These are phyloP conservation scores for Neomorphus geoffroyi DNA, from an alignment of 2,797 vertebrate genomes.

Conservation along the genomic window DNA sequence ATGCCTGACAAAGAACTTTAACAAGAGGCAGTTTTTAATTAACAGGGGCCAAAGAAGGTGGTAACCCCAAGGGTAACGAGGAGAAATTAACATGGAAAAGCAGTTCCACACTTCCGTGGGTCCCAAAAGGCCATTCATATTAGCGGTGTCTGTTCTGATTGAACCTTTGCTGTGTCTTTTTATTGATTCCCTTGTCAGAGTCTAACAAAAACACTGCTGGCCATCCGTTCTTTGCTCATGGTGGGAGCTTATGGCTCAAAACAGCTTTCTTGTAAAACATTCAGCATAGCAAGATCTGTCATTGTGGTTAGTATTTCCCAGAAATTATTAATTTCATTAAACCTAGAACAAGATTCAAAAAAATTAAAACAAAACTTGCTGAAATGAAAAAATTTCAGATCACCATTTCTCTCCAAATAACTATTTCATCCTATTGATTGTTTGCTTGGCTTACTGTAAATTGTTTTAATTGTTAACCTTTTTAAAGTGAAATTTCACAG, in stretches of 20 bases:
- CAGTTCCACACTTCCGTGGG: conserved; percentile 67
- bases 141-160: conserved; percentile 80
- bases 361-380: background rate
- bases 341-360: conserved; percentile 14
- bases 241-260: conserved; percentile 52
- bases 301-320: conserved; percentile 45
- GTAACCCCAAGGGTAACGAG: conserved; percentile 68
- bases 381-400: background rate
- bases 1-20: conserved; percentile 75
- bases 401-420: background rate
- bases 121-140: conserved; percentile 74
- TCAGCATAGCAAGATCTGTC: background rate
- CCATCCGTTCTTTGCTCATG: conserved; percentile 58
- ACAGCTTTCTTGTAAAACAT: conserved; percentile 47
- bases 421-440: conserved; percentile 2
- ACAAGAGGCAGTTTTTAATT: conserved; percentile 81
- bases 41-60: conserved; percentile 78
- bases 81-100: conserved; percentile 81
- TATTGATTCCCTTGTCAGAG: conserved; percentile 81
- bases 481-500: conserved; percentile 44
- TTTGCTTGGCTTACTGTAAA: conserved; percentile 36
- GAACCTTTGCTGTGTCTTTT: conserved; percentile 78
- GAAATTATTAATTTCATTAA: conserved; percentile 61
- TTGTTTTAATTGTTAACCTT: conserved; percentile 57
- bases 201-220: conserved; percentile 75